Percentiles rank a stretch among this genome's conserved stretches.
Conservation (phyloP, 2,888 invertebrate genomes). For the Ceriagrion tenellum region DNA sequence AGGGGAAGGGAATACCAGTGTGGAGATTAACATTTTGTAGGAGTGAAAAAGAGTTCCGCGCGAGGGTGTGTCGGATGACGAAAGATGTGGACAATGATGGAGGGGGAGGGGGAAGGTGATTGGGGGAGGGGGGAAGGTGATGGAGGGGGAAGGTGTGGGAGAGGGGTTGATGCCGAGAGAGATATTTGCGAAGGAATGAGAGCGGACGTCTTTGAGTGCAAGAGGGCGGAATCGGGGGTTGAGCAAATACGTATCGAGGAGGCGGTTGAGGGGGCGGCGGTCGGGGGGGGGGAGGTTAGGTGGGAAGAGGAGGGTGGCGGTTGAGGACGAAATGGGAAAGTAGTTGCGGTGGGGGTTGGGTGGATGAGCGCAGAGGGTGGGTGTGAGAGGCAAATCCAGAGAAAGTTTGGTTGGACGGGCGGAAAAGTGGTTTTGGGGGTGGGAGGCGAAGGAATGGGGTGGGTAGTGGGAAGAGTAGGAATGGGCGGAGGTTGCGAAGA, state of each 20-base stretch:
- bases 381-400: not conserved
- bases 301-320: not conserved
- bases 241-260: not conserved
- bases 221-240: not conserved
- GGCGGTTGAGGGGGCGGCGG: not conserved
- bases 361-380: not conserved
- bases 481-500: not conserved
- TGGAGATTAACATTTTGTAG: no score
- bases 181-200: slow-evolving; percentile 11
- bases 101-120: not conserved
- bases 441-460: not conserved
- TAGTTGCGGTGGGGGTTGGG: not conserved
- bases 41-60: no score
- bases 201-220: not conserved
- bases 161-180: not conserved
- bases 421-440: not conserved
- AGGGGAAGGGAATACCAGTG: no score
- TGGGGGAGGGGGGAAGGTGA: not conserved
- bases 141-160: not conserved
- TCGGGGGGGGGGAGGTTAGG: not conserved
- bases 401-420: slow-evolving; percentile 14
- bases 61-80: not conserved
- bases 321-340: not conserved
- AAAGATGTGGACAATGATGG: not conserved
- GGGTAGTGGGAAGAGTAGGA: not conserved